Percentiles rank a stretch among this genome's conserved stretches.
These are phyloP conservation scores for Tigriopus californicus DNA, from an alignment of 2,888 invertebrate genomes.

Conservation along the genomic window DNA sequence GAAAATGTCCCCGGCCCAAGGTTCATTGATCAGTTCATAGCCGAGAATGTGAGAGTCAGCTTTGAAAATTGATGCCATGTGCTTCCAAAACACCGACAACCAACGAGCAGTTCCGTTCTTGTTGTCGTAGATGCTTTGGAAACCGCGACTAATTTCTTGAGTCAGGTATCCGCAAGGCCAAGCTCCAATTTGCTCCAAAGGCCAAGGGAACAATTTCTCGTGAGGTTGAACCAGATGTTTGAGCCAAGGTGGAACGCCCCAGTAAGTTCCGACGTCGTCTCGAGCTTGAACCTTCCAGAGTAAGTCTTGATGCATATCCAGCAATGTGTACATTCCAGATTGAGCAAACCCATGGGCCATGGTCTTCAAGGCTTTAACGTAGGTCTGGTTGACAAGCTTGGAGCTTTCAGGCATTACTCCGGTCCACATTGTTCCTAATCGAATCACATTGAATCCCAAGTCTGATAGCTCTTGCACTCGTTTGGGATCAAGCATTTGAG, in stretches of 20 bases:
- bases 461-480: not conserved
- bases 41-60: not conserved
- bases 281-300: not conserved
- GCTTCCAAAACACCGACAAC: constrained; percentile 3
- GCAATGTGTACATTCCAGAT: not conserved
- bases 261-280: not conserved
- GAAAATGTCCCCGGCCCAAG: constrained; percentile 9
- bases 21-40: constrained; percentile 15
- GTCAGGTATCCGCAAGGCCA: constrained; percentile 15
- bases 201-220: not conserved
- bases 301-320: constrained; percentile 6
- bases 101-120: not conserved
- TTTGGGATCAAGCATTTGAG: not conserved
- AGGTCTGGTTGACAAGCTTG: not conserved
- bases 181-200: not conserved
- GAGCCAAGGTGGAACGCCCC: constrained; percentile 7
- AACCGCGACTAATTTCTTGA: constrained; percentile 4
- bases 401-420: not conserved
- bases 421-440: constrained; percentile 10
- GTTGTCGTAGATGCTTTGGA: constrained; percentile 11
- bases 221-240: not conserved
- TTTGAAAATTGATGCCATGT: not conserved
- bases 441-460: constrained; percentile 7
- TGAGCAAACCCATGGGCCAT: not conserved
- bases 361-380: not conserved